Evolutionary conservation across 1,140 invertebrate genomes (phyloP).

Genomic region (Drosophila teissieri): DNA sequence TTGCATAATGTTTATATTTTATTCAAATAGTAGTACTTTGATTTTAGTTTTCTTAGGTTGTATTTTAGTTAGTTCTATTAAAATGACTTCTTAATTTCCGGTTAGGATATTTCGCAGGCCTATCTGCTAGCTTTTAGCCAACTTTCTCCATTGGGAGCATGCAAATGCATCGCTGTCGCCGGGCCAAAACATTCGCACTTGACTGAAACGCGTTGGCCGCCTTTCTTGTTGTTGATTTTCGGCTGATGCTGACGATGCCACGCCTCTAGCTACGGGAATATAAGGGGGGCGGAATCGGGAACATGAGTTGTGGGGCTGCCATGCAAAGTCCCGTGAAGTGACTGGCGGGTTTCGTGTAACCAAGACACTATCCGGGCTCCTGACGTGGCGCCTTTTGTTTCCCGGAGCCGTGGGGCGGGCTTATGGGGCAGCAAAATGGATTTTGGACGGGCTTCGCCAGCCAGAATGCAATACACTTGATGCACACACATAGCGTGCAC

Average conservation of each 20-base stretch:
- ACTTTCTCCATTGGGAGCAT: slow-evolving; percentile 26
- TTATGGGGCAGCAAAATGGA: slow-evolving; percentile 66
- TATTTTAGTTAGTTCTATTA: too few relatives aligned
- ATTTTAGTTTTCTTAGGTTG: too few relatives aligned
- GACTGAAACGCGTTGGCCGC: slow-evolving; percentile 35
- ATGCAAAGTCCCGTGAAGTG: slow-evolving; percentile 48
- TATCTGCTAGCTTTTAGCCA: background rate
- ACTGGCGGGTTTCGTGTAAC: slow-evolving; percentile 47
- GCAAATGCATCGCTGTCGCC: slow-evolving; percentile 48
- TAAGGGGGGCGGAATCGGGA: background rate
- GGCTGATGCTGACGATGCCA: slow-evolving; percentile 7
- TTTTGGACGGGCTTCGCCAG: slow-evolving; percentile 34
- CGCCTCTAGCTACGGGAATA: slow-evolving; percentile 3
- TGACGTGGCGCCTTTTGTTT: slow-evolving; percentile 50
- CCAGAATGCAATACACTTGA: slow-evolving; percentile 28
- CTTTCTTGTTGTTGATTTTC: slow-evolving; percentile 52
- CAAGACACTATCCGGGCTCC: slow-evolving; percentile 29
- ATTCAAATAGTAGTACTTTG: too few relatives aligned
- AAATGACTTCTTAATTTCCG: background rate
- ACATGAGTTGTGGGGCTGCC: slow-evolving; percentile 2
- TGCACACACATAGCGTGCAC: slow-evolving; percentile 25
- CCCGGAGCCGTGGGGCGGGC: slow-evolving; percentile 43
- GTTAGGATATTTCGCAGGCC: background rate
- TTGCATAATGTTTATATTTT: background rate
- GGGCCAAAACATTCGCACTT: slow-evolving; percentile 57